A percentile compares a stretch with the other conserved stretches of the same genome.
These are phyloP conservation scores for Sander vitreus DNA, from an alignment of 2,113 vertebrate species.

Conservation along the genomic window DNA sequence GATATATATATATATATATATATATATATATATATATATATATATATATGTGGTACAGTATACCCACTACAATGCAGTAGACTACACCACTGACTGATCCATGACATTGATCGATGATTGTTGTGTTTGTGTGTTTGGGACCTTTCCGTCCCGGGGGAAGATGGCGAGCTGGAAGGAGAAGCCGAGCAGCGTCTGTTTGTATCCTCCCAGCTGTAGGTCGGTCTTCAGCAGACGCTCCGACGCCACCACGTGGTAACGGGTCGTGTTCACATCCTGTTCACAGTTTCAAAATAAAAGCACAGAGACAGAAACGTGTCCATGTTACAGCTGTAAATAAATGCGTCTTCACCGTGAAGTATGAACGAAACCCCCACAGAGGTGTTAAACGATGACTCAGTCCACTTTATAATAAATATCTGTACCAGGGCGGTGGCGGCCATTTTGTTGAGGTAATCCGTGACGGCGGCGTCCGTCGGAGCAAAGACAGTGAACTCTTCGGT, in stretches of 20 bases:
- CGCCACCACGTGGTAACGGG: conserved; percentile 89
- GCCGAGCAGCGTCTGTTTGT: conserved; percentile 91
- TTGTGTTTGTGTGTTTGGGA: conserved; percentile 47
- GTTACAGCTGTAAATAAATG: not conserved
- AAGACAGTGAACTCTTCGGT: conserved; percentile 89
- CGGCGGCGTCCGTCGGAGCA: conserved; percentile 88
- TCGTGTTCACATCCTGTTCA: conserved; percentile 85
- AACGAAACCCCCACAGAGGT: too few species aligned
- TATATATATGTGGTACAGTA: too few species aligned
- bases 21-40: too few species aligned
- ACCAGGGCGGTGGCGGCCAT: conserved; percentile 85
- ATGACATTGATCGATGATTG: too few species aligned
- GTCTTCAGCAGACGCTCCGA: conserved; percentile 87
- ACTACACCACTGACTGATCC: too few species aligned
- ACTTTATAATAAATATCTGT: conserved; percentile 8
- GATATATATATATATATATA: too few species aligned
- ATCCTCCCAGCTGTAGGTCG: conserved; percentile 87
- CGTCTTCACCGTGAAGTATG: too few species aligned
- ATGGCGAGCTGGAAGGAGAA: conserved; percentile 88
- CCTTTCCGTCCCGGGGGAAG: conserved; percentile 86
- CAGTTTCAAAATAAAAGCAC: conserved; percentile 25
- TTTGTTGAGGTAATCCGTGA: conserved; percentile 84
- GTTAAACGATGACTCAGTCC: not conserved
- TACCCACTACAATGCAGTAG: too few species aligned
- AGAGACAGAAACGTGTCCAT: not conserved